Percentiles rank a stretch among this genome's conserved stretches.
phyloP scores from a whole-genome alignment of 1,140 invertebrate genomes.

The Pollicipes pollicipes region DNA sequence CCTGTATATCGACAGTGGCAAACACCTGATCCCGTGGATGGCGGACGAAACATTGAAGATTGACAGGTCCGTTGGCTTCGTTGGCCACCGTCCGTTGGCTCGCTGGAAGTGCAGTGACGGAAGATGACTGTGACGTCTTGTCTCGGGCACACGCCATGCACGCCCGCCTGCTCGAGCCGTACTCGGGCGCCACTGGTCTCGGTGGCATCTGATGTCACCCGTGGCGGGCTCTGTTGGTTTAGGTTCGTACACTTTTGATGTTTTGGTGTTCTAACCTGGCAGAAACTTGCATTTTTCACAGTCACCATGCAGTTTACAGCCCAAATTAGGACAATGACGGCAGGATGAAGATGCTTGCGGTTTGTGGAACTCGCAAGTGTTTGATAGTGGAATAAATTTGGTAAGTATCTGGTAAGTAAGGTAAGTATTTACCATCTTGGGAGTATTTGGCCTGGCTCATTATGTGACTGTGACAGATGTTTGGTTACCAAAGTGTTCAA shows the following conservation, averaged over 20 bases:
- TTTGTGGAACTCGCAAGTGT: too few species aligned
- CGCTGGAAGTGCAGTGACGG: neutral
- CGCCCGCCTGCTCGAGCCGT: neutral
- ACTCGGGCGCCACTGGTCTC: neutral
- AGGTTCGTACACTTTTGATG: neutral
- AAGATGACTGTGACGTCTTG: neutral
- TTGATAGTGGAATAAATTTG: neutral
- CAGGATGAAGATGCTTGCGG: too few species aligned
- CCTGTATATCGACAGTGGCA: slow-evolving; percentile 71
- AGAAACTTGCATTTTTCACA: neutral
- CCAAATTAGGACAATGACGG: neutral
- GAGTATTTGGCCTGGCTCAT: too few species aligned
- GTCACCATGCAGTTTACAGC: neutral
- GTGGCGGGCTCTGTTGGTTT: neutral
- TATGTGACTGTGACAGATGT: too few species aligned
- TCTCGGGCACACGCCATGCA: neutral
- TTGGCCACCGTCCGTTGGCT: neutral
- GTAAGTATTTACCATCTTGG: neutral
- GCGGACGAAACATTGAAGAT: slow-evolving; percentile 82
- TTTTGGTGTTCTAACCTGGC: neutral
- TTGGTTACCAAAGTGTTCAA: too few species aligned
- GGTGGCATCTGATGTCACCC: too few species aligned
- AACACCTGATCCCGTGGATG: slow-evolving; percentile 97
- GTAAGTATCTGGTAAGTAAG: neutral
- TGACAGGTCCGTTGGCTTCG: slow-evolving; percentile 67